Base-by-base conservation (phyloP, 2,888 invertebrate genomes). In the Dinocampus coccinellae region DNA sequence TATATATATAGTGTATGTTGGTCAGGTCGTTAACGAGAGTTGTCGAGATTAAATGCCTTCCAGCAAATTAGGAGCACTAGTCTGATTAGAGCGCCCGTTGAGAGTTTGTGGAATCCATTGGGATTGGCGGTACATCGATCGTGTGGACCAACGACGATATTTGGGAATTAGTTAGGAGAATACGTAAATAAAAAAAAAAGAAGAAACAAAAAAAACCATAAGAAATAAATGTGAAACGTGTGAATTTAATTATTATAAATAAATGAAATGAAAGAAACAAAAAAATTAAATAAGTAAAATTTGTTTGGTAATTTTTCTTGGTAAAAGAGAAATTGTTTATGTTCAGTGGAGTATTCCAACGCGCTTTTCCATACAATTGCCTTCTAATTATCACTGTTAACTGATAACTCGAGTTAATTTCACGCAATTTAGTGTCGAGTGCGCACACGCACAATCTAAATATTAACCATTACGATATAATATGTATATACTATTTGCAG, bases 321-420 rank as follows among this genome's bases (percentile, higher is more conserved):
- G n/a, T n/a, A n/a, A n/a, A n/a, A n/a, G n/a, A n/a, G n/a, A n/a
- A n/a, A n/a, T n/a, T n/a, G n/a, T n/a, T n/a, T n/a, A n/a, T n/a
- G n/a, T n/a, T n/a, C n/a, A n/a, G 39, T 3, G n/a, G 47, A 16
- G 3, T 47, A n/a, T 47, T 20, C 6, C 4, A 3, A 47, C 9
- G 3, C 81, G 82, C 80, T 84, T 86, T 87, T 86, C 86, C 85
- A 76, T 83, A 81, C 87, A 86, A 87, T 87, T 86, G 84, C 85
- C 79, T 79, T 78, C 84, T 87, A 86, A 86, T 87, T 86, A 85
- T 86, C 83, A 78, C 81, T 82, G 81, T 82, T 81, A 85, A 86
- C 86, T 86, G 85, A 87, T 87, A 86, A 87, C 86, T 87, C 85
- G 85, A 81, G 83, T 87, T 87, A 86, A 86, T 85, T 85, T 85